These are phyloP conservation scores for Leucophenga montana DNA, from an alignment of 2,888 invertebrate species.

Conservation along the genomic window DNA sequence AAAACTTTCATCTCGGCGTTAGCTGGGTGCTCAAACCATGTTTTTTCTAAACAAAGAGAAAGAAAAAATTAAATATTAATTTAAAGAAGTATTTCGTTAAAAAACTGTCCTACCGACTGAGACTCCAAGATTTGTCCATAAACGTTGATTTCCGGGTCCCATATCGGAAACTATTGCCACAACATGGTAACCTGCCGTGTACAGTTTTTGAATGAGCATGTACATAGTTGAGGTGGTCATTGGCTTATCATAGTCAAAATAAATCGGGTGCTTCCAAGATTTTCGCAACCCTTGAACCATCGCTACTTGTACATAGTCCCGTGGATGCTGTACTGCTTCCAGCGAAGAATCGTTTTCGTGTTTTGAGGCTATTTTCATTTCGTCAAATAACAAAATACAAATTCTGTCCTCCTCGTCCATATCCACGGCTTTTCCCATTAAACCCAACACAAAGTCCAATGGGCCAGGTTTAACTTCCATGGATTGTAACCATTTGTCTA, in stretches of 20 bases:
- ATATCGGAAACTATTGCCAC: too few relatives aligned
- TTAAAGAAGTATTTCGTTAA: too few relatives aligned
- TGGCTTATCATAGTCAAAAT: constrained; percentile 4
- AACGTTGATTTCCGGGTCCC: too few relatives aligned
- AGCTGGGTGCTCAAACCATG: too few relatives aligned
- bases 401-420: constrained; percentile 3
- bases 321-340: background rate
- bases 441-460: background rate
- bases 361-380: background rate
- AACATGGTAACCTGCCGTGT: too few relatives aligned
- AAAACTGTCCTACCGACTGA: too few relatives aligned
- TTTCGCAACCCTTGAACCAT: constrained; percentile 21
- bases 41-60: too few relatives aligned
- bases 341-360: background rate
- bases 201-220: background rate
- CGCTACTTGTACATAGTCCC: background rate
- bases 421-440: background rate
- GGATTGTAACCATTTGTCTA: constrained; percentile 4
- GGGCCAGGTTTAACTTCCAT: background rate
- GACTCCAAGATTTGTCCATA: too few relatives aligned
- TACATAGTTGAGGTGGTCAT: background rate
- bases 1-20: too few relatives aligned
- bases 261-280: constrained; percentile 7
- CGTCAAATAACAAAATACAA: constrained; percentile 2
- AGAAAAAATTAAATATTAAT: too few relatives aligned